These are phyloP conservation scores for Paracanthobrama guichenoti DNA, from an alignment of 2,113 vertebrate species.

Conservation along the genomic window DNA sequence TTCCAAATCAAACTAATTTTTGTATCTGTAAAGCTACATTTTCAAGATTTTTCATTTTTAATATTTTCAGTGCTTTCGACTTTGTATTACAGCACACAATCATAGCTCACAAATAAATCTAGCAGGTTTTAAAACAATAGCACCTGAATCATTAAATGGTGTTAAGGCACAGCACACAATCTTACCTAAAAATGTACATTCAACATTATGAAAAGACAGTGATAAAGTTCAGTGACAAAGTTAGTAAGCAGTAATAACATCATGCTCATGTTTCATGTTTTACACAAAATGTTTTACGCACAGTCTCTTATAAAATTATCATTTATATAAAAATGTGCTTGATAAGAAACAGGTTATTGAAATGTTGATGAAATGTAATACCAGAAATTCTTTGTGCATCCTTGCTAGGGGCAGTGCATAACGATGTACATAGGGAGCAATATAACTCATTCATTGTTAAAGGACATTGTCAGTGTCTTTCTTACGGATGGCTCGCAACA, in stretches of 20 bases:
- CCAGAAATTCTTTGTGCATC: not conserved
- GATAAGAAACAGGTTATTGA: not conserved
- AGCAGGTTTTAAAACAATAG: not conserved
- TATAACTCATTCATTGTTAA: constrained; percentile 50
- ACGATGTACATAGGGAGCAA: not conserved
- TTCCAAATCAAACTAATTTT: not conserved
- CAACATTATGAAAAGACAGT: not conserved
- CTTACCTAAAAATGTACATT: not conserved
- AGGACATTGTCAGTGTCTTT: constrained; percentile 56
- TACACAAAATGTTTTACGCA: too few species aligned
- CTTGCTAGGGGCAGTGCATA: constrained; percentile 15
- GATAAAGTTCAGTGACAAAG: too few species aligned
- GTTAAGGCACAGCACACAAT: not conserved
- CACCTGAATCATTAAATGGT: too few species aligned
- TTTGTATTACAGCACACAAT: not conserved
- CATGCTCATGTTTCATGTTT: too few species aligned
- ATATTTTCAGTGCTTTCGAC: constrained; percentile 6
- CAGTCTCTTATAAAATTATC: not conserved
- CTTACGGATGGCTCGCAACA: constrained; percentile 50
- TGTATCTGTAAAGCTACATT: not conserved
- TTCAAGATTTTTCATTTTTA: not conserved
- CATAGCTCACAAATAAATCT: not conserved
- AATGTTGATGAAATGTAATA: constrained; percentile 7
- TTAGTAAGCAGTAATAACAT: too few species aligned
- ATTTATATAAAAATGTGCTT: constrained; percentile 4